Percentiles rank a stretch among this genome's conserved stretches.
Evolutionary conservation across 2,113 vertebrate genomes (phyloP).

Genomic region (Lates calcarifer): DNA sequence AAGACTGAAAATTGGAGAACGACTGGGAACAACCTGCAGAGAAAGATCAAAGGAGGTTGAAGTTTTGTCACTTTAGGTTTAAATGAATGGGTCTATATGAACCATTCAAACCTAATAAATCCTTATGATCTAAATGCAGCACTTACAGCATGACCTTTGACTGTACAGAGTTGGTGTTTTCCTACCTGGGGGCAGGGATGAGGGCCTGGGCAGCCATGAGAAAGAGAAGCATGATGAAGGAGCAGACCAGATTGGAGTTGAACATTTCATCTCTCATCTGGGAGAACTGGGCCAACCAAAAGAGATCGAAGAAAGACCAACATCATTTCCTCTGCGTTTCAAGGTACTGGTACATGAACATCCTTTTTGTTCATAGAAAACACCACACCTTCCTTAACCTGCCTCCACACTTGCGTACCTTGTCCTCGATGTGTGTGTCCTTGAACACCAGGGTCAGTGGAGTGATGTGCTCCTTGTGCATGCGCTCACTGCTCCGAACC

Average conservation of each 20-base stretch:
- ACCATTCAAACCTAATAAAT: neutral
- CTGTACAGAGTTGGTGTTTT: neutral
- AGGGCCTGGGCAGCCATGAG: constrained; percentile 93
- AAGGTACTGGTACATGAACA: neutral
- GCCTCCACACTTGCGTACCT: constrained; percentile 58
- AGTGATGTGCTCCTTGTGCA: constrained; percentile 83
- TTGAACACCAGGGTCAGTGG: constrained; percentile 83
- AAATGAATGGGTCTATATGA: neutral
- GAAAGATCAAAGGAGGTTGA: constrained; percentile 3
- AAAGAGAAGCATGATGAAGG: constrained; percentile 95
- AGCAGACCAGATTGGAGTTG: constrained; percentile 97
- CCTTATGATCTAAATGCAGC: neutral
- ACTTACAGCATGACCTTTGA: neutral
- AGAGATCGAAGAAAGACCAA: neutral
- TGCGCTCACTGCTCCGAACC: constrained; percentile 82
- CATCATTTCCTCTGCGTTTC: neutral
- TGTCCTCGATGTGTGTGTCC: constrained; percentile 82
- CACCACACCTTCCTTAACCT: neutral
- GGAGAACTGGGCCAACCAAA: constrained; percentile 87
- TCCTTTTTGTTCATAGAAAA: neutral
- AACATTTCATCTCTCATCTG: constrained; percentile 99
- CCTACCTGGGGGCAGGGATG: constrained; percentile 90
- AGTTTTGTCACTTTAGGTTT: neutral
- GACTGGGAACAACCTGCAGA: constrained; percentile 87
- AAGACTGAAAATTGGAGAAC: constrained; percentile 91